Evolutionary conservation across 2,797 vertebrate species (phyloP).

Genomic region (Odontamblyopus rebecca): DNA sequence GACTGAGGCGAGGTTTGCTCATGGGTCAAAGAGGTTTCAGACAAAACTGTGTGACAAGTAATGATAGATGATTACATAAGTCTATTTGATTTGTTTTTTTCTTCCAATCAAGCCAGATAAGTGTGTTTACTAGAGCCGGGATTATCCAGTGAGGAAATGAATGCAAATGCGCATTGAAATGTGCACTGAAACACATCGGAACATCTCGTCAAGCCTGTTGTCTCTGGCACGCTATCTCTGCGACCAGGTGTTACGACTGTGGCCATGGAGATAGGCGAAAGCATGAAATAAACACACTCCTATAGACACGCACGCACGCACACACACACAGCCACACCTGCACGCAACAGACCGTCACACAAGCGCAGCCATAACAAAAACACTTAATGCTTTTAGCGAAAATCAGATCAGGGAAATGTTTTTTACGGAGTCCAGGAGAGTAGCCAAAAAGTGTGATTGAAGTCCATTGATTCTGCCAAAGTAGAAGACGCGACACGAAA

Average conservation of each 20-base stretch:
- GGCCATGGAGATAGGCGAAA: slow-evolving; percentile 49
- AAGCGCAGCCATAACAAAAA: slow-evolving; percentile 59
- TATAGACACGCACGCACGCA: not conserved
- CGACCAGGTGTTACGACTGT: slow-evolving; percentile 55
- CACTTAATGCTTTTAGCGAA: slow-evolving; percentile 21
- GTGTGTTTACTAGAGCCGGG: slow-evolving; percentile 20
- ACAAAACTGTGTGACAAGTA: not conserved
- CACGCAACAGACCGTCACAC: slow-evolving; percentile 48
- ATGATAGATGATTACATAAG: slow-evolving; percentile 10
- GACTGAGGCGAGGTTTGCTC: not conserved
- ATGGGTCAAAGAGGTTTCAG: not conserved
- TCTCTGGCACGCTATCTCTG: slow-evolving; percentile 37
- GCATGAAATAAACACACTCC: slow-evolving; percentile 47
- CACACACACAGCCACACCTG: slow-evolving; percentile 54
- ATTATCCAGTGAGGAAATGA: slow-evolving; percentile 13
- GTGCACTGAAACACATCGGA: slow-evolving; percentile 26
- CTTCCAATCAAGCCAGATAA: slow-evolving; percentile 11
- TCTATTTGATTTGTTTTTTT: slow-evolving; percentile 4
- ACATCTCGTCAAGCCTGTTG: slow-evolving; percentile 39
- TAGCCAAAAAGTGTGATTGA: no score
- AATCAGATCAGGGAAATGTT: not conserved
- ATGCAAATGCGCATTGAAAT: slow-evolving; percentile 36
- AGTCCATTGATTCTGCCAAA: not conserved
- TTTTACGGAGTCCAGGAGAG: slow-evolving; percentile 1
- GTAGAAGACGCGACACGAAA: not conserved